Evolutionary conservation across 2,797 vertebrate species (phyloP).

Genomic region (Gymnoscopelus braueri): DNA sequence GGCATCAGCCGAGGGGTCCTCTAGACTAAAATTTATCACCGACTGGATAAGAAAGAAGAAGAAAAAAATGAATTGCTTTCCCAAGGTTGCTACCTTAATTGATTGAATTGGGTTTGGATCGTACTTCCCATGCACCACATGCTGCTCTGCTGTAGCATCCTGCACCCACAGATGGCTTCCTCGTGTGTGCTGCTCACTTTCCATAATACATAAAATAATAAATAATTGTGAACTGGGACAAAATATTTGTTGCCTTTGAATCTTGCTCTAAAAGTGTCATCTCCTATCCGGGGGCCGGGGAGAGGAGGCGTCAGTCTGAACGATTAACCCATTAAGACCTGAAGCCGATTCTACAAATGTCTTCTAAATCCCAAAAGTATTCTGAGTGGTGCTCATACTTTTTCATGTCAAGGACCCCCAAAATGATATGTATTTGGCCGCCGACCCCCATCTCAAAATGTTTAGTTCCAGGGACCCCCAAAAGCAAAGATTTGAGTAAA

Average conservation of each 20-base stretch:
- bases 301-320: conserved; percentile 52
- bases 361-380: no score
- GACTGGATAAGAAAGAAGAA: conserved; percentile 45
- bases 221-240: conserved; percentile 13
- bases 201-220: conserved; percentile 17
- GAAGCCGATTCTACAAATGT: no score
- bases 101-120: conserved; percentile 55
- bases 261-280: conserved; percentile 62
- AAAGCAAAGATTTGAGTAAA: no score
- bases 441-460: no score
- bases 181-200: conserved; percentile 36
- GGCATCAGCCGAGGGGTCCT: conserved; percentile 41
- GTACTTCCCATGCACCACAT: conserved; percentile 19
- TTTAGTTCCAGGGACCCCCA: no score
- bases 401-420: no score
- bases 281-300: conserved; percentile 71
- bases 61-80: conserved; percentile 44
- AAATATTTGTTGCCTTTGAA: conserved; percentile 55
- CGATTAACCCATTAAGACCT: no score
- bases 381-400: no score
- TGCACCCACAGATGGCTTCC: conserved; percentile 35
- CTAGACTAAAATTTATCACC: conserved; percentile 42
- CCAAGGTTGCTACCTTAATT: conserved; percentile 49
- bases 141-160: conserved; percentile 13
- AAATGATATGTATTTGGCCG: no score